A percentile compares a stretch with the other conserved stretches of the same genome.
These are phyloP conservation scores for Gonatopus flavifemur DNA, from an alignment of 1,140 invertebrate genomes.

Conservation along the genomic window DNA sequence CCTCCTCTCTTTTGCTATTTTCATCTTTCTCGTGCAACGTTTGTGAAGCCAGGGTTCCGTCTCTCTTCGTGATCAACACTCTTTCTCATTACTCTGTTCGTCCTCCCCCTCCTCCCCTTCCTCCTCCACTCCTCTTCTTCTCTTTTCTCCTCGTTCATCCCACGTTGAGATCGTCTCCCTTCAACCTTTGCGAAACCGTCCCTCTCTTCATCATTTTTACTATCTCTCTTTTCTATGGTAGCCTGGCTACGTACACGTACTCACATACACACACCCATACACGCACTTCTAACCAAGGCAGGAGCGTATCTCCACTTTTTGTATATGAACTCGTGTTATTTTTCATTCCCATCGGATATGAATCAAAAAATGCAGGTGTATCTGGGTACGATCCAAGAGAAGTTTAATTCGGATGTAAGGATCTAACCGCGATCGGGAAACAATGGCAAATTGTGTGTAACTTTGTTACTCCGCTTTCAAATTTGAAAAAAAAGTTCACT, in stretches of 20 bases:
- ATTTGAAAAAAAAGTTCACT: too few relatives aligned
- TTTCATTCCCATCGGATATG: too few relatives aligned
- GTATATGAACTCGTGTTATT: too few relatives aligned
- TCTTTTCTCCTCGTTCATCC: not conserved
- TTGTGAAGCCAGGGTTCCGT: conserved; percentile 15
- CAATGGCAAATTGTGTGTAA: too few relatives aligned
- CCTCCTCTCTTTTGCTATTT: not conserved
- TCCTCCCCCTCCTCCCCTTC: not conserved
- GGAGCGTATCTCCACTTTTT: conserved; percentile 27
- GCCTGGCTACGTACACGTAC: not conserved
- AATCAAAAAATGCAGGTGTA: too few relatives aligned
- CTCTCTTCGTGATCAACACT: conserved; percentile 2
- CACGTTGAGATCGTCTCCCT: not conserved
- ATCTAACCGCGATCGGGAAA: too few relatives aligned
- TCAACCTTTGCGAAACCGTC: conserved; percentile 5
- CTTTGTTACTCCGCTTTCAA: too few relatives aligned
- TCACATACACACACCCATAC: conserved; percentile 7
- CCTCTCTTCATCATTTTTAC: conserved; percentile 13
- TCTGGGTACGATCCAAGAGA: too few relatives aligned
- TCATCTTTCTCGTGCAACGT: conserved; percentile 9
- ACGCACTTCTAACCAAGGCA: conserved; percentile 8
- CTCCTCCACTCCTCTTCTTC: not conserved
- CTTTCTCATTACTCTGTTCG: conserved; percentile 9
- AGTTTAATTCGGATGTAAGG: too few relatives aligned
- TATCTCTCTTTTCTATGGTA: not conserved